Evolutionary conservation across 37 sponge, comb jelly and placozoan genomes (phyloP), one percentile per base, ranked within the genome.

Genomic region (Ephydatia muelleri): DNA sequence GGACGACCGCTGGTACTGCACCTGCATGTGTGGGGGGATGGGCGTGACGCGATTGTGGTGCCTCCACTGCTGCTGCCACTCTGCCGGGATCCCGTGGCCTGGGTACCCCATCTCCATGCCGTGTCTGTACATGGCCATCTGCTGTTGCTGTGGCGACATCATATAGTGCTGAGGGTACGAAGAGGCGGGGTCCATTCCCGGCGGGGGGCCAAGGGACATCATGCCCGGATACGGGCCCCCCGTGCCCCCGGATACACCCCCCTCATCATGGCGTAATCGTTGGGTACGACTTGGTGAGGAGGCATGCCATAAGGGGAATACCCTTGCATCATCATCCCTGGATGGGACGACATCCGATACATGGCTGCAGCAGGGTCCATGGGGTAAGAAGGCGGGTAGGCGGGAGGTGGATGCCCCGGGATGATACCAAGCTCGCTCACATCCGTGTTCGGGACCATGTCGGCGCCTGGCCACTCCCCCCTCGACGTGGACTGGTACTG

Each of bases 51-150:
- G 81, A 21, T 35, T 32, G 30, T 81, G 81, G 19, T 80, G 85
- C 49, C 75, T 75, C 70, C 80, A 80, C 67, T 84, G 80, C 75
- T 79, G 80, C 40, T 80, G 81, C 83, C 83, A 82, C 36, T 88
- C 82, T 0, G 88, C 68, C 23, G 77, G 31, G 70, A 88, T 88
- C 3, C 9, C 37, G 35, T 25, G 26, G 34, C 87, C 87, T 0
- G 70, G 79, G 22, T 49, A 74, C 35, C 74, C 40, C 43, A 43
- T 43, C 43, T 43, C 43, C 43, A 43, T 43, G 25, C 74, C 66
- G 33, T 14, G 22, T 39, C 34, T 76, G 19, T 26, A 12, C 68
- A 65, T 76, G 68, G 25, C 34, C 80, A 85, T 85, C 31, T 34
- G 57, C 6, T 37, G 83, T 33, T 77, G 85, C 49, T 33, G 69